A percentile compares a stretch with the other conserved stretches of the same genome.
phyloP scores from a whole-genome alignment of 1,140 invertebrate species.

The Apocrypta bakeri region DNA sequence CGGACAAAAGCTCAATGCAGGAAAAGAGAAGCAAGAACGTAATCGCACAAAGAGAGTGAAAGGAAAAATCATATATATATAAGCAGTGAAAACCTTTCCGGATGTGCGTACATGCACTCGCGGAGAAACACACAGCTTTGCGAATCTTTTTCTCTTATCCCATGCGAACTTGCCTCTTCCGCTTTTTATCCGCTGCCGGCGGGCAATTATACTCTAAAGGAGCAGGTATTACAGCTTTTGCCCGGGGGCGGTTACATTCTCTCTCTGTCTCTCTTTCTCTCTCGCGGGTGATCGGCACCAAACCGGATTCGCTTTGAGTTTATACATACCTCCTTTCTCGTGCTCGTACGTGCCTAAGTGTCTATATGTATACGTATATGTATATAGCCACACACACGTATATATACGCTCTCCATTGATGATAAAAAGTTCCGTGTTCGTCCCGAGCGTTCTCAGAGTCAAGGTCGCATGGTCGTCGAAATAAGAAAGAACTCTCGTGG shows the following conservation, averaged over 20 bases:
- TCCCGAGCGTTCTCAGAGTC: slow-evolving; percentile 5
- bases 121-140: background rate
- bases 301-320: slow-evolving; percentile 19
- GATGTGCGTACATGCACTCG: background rate
- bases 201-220: background rate
- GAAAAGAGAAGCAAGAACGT: too few species aligned
- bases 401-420: background rate
- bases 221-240: background rate
- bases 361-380: background rate
- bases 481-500: background rate
- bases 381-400: background rate
- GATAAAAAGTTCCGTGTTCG: background rate
- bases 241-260: background rate
- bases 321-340: slow-evolving; percentile 8
- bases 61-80: background rate
- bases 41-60: background rate
- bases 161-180: background rate
- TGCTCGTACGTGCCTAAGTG: too few species aligned
- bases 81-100: background rate
- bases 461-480: background rate
- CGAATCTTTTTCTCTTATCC: background rate
- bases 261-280: background rate
- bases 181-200: slow-evolving; percentile 2
- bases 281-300: slow-evolving; percentile 9
- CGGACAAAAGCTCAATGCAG: too few species aligned